Conservation (phyloP, 1,140 invertebrate genomes). For the Dufourea novaeangliae region DNA sequence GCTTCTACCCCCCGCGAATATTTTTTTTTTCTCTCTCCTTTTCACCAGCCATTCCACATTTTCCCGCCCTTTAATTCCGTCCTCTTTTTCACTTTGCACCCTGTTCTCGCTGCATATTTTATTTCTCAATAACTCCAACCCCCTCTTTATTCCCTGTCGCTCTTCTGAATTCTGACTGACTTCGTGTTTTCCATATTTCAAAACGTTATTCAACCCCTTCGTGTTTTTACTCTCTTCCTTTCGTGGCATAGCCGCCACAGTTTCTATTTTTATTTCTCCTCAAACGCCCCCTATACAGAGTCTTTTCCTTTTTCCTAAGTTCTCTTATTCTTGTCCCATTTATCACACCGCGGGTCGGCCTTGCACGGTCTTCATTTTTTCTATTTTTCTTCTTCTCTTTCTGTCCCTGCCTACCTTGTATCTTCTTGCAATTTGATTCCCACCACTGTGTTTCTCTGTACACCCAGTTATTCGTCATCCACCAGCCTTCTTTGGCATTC, state of each 20-base stretch:
- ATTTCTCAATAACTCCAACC: neutral
- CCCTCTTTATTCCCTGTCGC: no score
- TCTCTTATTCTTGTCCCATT: conserved; percentile 13
- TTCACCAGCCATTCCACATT: no score
- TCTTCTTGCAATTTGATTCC: neutral
- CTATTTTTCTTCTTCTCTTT: no score
- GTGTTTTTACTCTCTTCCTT: neutral
- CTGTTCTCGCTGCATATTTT: neutral
- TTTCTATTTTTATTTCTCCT: neutral
- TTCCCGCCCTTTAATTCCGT: no score
- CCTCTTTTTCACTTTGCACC: neutral
- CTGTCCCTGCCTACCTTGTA: no score
- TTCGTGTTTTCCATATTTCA: no score
- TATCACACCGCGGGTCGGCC: conserved; percentile 17
- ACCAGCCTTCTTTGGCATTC: neutral
- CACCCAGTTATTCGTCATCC: neutral
- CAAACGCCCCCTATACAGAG: neutral
- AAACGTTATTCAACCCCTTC: neutral
- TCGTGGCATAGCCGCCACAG: neutral
- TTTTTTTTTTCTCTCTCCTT: neutral
- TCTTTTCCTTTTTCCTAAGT: neutral
- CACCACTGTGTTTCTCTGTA: neutral
- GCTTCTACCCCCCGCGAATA: neutral
- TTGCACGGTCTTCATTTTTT: no score
- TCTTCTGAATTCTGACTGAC: no score